Percentiles rank a stretch among this genome's conserved stretches.
These are phyloP conservation scores for Drosophila virilis DNA, from an alignment of 1,140 invertebrate genomes.

Conservation along the genomic window DNA sequence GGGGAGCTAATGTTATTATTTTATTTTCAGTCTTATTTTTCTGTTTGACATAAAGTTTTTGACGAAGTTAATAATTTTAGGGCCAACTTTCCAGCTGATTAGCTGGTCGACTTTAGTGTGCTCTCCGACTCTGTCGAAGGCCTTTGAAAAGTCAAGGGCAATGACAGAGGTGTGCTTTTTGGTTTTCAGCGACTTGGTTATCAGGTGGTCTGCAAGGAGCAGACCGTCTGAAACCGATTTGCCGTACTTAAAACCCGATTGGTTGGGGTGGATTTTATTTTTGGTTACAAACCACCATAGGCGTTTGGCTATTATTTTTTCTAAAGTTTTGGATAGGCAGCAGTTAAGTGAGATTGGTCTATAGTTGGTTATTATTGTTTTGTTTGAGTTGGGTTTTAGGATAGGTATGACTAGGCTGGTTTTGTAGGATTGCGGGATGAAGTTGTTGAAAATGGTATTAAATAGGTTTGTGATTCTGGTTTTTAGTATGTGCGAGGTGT, in stretches of 20 bases:
- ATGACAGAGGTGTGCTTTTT: background rate
- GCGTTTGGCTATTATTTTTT: too few relatives aligned
- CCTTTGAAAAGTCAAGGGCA: too few relatives aligned
- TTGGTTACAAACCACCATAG: background rate
- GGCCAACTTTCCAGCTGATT: background rate
- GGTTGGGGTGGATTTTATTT: too few relatives aligned
- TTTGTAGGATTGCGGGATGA: slow-evolving; percentile 16
- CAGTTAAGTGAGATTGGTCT: slow-evolving; percentile 10
- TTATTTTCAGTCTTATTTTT: background rate
- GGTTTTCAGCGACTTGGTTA: too few relatives aligned
- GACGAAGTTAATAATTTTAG: background rate
- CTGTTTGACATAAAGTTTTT: background rate
- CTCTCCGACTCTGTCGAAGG: too few relatives aligned
- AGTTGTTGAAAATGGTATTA: too few relatives aligned
- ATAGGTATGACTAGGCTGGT: slow-evolving; percentile 17
- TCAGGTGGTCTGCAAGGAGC: too few relatives aligned
- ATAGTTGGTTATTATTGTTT: slow-evolving; percentile 12
- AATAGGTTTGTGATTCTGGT: too few relatives aligned
- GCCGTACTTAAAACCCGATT: too few relatives aligned
- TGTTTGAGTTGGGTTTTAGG: slow-evolving; percentile 9
- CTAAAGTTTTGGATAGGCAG: background rate
- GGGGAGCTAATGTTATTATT: background rate
- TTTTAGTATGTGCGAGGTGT: too few relatives aligned
- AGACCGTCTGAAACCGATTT: too few relatives aligned
- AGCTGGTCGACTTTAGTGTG: too few relatives aligned